Evolutionary conservation across 2,888 invertebrate genomes (phyloP), one percentile per base, ranked within the genome.

Genomic region (Limnephilus lunatus): DNA sequence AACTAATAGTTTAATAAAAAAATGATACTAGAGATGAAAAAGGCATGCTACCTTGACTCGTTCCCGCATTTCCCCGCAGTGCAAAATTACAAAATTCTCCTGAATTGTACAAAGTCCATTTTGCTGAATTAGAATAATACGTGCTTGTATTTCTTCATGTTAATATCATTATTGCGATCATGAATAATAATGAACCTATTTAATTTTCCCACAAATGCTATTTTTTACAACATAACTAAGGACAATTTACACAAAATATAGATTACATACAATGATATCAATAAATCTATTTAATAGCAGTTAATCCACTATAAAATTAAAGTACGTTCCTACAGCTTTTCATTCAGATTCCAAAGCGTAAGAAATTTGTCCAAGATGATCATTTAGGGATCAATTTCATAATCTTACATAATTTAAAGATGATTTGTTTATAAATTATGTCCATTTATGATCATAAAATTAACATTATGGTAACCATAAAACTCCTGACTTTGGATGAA

Each of bases 371-470:
- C n/a, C 68, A 68, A 19, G 25, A 68, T n/a, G 25, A n/a, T 68
- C 68, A n/a, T 68, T 68, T n/a, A 68, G 25, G 68, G 68, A 68
- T 68, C 68, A 68, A 25, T 68, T 68, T n/a, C 68, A 82, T 31
- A 82, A 31, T 32, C 82, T 15, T 31, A 32, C 19, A 82, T 31
- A 82, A 82, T 82, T 32, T 82, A 32, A 32, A 82, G 15, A 82
- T 31, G 82, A 82, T 32, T 14, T 82, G 82, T 14, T 82, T 82
- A 32, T 82, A 82, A 82, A 82, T 82, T 82, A 82, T 31, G 30
- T 12, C 82, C 82, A 82, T 82, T 82, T 31, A 32, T 3, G 82
- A 82, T 82, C 82, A 32, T 82, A 32, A 82, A 82, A 31, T 82
- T 82, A 82, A 32, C 30, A 32, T 82, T 82, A 82, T 3, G 32